Evolutionary conservation across 92 coral and sea anemone genomes (phyloP).

Genomic region (Chrysogorgia sp.): DNA sequence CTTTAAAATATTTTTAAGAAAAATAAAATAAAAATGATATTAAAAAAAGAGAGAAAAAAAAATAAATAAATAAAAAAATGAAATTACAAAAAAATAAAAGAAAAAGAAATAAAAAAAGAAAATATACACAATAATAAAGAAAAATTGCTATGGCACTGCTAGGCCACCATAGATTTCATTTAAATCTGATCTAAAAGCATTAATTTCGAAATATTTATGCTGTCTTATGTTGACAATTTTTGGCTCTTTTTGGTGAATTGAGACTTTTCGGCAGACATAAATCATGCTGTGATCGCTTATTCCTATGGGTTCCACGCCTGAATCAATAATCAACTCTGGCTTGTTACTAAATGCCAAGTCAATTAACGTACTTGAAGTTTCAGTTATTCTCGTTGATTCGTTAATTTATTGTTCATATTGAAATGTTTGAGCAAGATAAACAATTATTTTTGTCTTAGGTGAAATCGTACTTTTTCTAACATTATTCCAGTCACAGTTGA

Average conservation of each 20-base stretch:
- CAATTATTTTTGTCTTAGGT: background rate
- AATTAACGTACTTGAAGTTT: slow-evolving; percentile 3
- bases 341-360: slow-evolving; percentile 15
- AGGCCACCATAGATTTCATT: too few species aligned
- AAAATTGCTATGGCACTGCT: too few species aligned
- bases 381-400: slow-evolving; percentile 5
- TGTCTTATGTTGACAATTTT: background rate
- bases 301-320: too few species aligned
- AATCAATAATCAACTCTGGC: too few species aligned
- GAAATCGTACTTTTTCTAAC: background rate
- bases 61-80: too few species aligned
- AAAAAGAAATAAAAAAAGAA: too few species aligned
- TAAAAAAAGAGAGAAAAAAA: too few species aligned
- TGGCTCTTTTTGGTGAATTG: slow-evolving; percentile 9
- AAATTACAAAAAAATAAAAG: too few species aligned
- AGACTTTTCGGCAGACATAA: background rate
- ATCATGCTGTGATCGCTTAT: too few species aligned
- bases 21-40: too few species aligned
- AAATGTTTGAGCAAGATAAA: background rate
- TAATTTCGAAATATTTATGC: background rate
- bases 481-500: slow-evolving; percentile 4
- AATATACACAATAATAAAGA: too few species aligned
- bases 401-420: slow-evolving; percentile 12
- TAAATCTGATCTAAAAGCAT: slow-evolving; percentile 10
- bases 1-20: too few species aligned